Evolutionary conservation across 2,113 vertebrate species (phyloP).

Genomic region (Meleagris gallopavo): DNA sequence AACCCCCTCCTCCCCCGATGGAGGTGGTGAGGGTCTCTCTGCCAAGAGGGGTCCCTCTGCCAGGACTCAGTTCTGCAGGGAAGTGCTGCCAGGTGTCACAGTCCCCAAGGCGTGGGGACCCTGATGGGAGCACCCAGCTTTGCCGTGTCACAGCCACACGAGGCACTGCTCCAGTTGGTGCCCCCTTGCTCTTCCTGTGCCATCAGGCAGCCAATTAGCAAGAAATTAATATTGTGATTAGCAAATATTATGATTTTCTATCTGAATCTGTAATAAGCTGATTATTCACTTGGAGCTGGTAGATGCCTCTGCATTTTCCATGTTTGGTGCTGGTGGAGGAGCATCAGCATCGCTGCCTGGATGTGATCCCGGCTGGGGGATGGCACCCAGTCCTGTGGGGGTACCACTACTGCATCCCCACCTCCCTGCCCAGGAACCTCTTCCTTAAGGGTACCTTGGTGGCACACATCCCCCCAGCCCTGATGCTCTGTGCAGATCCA

Average conservation of each 20-base stretch:
- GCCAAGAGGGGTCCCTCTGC: neutral
- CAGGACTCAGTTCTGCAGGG: neutral
- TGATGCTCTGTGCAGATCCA: neutral
- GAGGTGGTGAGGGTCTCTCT: neutral
- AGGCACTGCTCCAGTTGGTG: conserved; percentile 44
- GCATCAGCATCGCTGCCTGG: neutral
- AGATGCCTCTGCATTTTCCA: neutral
- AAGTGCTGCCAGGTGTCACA: fast-evolving
- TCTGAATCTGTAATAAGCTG: conserved; percentile 52
- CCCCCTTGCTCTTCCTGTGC: conserved; percentile 54
- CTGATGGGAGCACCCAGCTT: neutral
- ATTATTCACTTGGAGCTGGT: conserved; percentile 21
- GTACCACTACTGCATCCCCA: neutral
- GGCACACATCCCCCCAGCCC: neutral
- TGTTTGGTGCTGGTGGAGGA: fast-evolving
- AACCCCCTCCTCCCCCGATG: neutral
- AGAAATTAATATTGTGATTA: conserved; percentile 71
- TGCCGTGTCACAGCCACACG: neutral
- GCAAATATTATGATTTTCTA: conserved; percentile 68
- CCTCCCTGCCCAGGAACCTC: neutral
- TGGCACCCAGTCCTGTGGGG: neutral
- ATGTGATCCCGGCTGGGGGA: neutral
- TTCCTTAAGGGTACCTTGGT: neutral
- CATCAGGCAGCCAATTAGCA: conserved; percentile 69
- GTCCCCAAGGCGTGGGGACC: fast-evolving